Evolutionary conservation across 1,140 invertebrate genomes (phyloP), one percentile per base, ranked within the genome.

Genomic region (Agraylea sexmaculata): DNA sequence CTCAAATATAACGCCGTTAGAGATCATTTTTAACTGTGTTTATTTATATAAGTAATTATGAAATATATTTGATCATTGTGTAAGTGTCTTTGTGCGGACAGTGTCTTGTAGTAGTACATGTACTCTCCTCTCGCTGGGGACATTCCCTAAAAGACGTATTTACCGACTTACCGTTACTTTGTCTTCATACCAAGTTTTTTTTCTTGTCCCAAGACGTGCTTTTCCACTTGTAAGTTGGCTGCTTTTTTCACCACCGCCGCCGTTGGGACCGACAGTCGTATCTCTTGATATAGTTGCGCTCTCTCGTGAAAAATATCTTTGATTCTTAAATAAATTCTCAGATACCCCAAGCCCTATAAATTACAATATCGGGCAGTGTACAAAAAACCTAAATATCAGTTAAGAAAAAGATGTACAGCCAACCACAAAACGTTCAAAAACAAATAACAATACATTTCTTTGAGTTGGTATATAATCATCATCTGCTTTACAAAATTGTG

Each of bases 131-230:
- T 27, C 44, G 28, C 44, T 16, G 18, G 43, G 40, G 40, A 45
- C 47, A 36, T 34, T 35, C 36, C 37, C 27, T 30, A 36, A 39
- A 45, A 37, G 43, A 45, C 43, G 47, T 43, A 42, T 42, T 40
- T 46, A 40, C 47, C 47, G 43, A 49, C 46, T 49, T 49, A 49
- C 43, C 40, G 47, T 49, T 43, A 49, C 47, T 49, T 49, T 49
- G 47, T 49, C 47, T 49, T 49, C 43, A 49, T 49, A 49, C 43
- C 45, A 43, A 49, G 35, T 49, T 43, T 42, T 40, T 15, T 22
- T 33, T 33, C 19, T 33, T 33, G 3, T 18, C 13, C 31, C 13
- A 17, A 4, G 19, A 13, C 15, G 5, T 33, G 19, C 33, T 22
- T 29, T 37, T 47, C 43, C 32, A 32, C 42, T 28, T 19, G 13